Base-by-base conservation (phyloP, 2,888 invertebrate genomes). In the Agrilus biguttatus region DNA sequence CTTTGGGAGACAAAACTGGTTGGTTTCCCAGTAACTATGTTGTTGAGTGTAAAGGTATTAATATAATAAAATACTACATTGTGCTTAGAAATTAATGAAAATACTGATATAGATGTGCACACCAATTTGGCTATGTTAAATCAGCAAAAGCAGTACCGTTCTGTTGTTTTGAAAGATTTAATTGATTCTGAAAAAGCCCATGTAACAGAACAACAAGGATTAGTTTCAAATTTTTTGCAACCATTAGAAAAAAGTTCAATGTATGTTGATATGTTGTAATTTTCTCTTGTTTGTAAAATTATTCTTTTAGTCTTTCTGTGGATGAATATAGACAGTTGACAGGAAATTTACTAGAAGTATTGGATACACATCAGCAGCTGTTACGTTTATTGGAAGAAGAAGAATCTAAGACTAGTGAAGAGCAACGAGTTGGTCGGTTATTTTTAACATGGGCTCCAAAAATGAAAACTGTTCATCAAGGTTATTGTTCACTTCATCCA, bases 11-110 rank as follows among this genome's bases (percentile, higher is more conserved):
- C 53, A 88, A 87, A 63, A 96, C 96, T 49, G 96, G 95, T 57
- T 97, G 96, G 96, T 97, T 97, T 71, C 96, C 96, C 48, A 89
- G 90, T 61, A 96, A 96, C 70, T 96, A 95, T 74, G 92, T 93
- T 47, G 85, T 85, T 60, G 92, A 93, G 68, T 80, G 79, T 62
- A 87, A 85, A 74, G 73, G 78, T 72, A 63, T n/a, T 13, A 37
- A 37, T 40, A 36, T 39, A 35, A 33, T 21, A 37, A 40, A 33
- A 17, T n/a, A 14, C 8, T 21, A 8, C 10, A 28, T 28, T 21
- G 6, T 21, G 21, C 2, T 21, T 21, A 21, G 13, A 40, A 21
- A 19, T 42, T 42, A 33, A 19, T 14, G 8, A 36, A 32, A 8
- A 8, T 36, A 36, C 10, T 36, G 21, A 21, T 41, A 28, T 21